Base-by-base conservation (phyloP, 2,888 invertebrate species). In the Tipula vernalis region DNA sequence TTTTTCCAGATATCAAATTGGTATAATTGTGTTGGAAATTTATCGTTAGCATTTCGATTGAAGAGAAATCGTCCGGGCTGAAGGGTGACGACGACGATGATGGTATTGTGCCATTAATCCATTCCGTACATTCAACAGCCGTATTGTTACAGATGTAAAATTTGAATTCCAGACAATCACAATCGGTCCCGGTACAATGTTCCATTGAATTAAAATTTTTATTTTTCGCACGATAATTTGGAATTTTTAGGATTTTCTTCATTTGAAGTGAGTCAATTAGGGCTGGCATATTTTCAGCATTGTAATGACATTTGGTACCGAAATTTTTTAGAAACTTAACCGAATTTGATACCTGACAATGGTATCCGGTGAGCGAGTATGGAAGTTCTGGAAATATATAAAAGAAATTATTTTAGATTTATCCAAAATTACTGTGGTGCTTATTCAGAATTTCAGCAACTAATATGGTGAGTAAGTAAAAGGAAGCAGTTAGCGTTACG, bases 261-360 rank as follows among this genome's bases (percentile, higher is more conserved):
- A 3, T 86, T 36, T 47, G 86, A 0, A 88, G 86, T 85, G 88
- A 88, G 36, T 87, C 83, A 51, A 87, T 86, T 12, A 89, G 83
- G 0, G 83, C 15, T 36, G 36, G 42, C 8, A 87, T 86, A 10
- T 88, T 87, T 10, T 86, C 86, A 0, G 87, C 47, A 5, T 89
- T 88, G 10, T 89, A 36, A 0, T 89, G 88, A 86, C 91, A 88
- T 83, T 86, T 87, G 6, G 44, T 83, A 28, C 71, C 47, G 12
- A 83, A 57, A 51, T 87, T 84, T 10, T 89, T 88, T 86, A 91
- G 87, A 87, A 91, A 89, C 18, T 89, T 89, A 18, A 91, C 42
- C 0, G 90, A 88, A 36, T 90, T 89, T 41, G 87, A 88, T 1
- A 91, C 86, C 71, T 89, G 89, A 85, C 91, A 91, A 18, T 88